phyloP scores from a whole-genome alignment of 2,113 vertebrate species.

The Theristicus caerulescens region DNA sequence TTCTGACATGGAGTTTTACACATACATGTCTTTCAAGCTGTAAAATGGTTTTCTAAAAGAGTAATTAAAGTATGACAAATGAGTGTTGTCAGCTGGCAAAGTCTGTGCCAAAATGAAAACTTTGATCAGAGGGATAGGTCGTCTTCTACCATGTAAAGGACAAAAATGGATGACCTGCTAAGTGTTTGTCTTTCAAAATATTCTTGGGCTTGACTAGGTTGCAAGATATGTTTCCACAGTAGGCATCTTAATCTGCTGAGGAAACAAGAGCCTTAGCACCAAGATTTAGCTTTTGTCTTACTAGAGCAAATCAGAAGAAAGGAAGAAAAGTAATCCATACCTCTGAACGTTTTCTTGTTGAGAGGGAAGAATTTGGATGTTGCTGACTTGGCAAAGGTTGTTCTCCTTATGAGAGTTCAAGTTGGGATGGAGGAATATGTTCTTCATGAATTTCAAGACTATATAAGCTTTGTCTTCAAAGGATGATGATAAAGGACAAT shows the following conservation, averaged over 20 bases:
- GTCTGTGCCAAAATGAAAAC: not conserved
- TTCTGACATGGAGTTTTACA: not conserved
- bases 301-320: not conserved
- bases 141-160: not conserved
- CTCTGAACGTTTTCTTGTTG: not conserved
- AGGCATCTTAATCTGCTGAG: not conserved
- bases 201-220: not conserved
- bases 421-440: not conserved
- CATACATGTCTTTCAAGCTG: not conserved
- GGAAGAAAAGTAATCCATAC: not conserved
- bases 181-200: not conserved
- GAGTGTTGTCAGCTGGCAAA: not conserved
- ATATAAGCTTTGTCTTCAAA: slow-evolving; percentile 1
- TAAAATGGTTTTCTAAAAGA: not conserved
- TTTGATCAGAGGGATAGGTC: not conserved
- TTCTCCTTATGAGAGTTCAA: not conserved
- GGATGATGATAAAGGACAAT: not conserved
- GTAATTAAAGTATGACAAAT: not conserved
- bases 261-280: not conserved
- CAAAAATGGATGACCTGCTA: not conserved
- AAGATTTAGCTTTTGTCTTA: not conserved
- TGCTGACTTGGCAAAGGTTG: not conserved
- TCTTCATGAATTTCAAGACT: not conserved
- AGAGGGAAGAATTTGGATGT: not conserved
- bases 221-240: not conserved